Evolutionary conservation across 1,140 invertebrate species (phyloP), one percentile per base, ranked within the genome.

Genomic region (Drosophila pandora): DNA sequence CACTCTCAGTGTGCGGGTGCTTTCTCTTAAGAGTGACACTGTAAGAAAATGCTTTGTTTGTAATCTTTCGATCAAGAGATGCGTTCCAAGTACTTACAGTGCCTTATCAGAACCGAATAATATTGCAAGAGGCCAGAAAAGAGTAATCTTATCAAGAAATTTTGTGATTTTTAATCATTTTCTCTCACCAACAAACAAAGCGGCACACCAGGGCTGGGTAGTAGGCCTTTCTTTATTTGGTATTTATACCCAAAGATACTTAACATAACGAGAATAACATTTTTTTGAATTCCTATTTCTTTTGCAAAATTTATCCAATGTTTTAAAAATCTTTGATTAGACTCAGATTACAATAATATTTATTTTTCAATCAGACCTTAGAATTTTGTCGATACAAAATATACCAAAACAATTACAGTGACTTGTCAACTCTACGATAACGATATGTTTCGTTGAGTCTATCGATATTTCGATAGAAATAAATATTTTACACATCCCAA

Each of bases 1-100:
- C 63, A 65, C 63, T 65, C 58, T 63, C 63, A 32, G 59, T 65
- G 28, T n/a, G 57, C 22, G 8, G 12, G 21, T 30, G 5, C n/a
- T 3, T 9, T 64, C 41, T 25, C 8, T 34, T 49, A 8, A 0
- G n/a, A 1, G 22, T 32, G 21, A 5, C 12, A 34, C 34, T 37
- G 34, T 4, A 12, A 37, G 34, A 37, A 10, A 37, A 37, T 12
- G 34, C 4, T 37, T 37, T 37, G 3, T n/a, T 37, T 37, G 34
- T 4, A 37, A 37, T 37, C 3, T 4, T 37, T 37, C 9, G 10
- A 3, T 12, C 3, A 10, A 37, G 34, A 37, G 34, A 12, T 3
- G 2, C 2, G 8, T 34, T 1, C 10, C 2, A 12, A 37, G 3
- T 12, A 12, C 34, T 37, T 37, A 37, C 34, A 37, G 3, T 37